A percentile compares a stretch with the other conserved stretches of the same genome.
These are phyloP conservation scores for Phymorhynchus buccinoides DNA, from an alignment of 1,140 invertebrate species.

Conservation along the genomic window DNA sequence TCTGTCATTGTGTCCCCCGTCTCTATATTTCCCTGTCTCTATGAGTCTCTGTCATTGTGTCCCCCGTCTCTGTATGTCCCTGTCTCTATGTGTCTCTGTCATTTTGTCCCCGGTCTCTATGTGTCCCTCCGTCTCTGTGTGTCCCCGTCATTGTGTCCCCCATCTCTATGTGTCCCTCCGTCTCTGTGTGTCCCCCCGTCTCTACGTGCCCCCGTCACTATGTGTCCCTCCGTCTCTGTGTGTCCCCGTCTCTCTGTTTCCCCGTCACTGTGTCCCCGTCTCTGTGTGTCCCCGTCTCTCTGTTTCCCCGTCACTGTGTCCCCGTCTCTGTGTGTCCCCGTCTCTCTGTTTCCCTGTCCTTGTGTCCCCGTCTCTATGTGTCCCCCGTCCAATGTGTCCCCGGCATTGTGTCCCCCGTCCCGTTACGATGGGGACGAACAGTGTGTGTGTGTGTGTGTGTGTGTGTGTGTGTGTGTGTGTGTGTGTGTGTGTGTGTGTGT, in stretches of 20 bases:
- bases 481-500: constrained; percentile 17
- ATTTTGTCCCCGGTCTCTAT: neutral
- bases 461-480: constrained; percentile 21
- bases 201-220: neutral
- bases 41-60: no score
- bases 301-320: neutral
- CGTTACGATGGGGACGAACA: no score
- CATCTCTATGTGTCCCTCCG: neutral
- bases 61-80: no score
- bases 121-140: neutral
- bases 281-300: neutral
- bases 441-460: constrained; percentile 1
- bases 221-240: neutral
- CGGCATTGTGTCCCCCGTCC: neutral
- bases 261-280: neutral
- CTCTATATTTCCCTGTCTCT: no score
- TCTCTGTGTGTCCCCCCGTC: neutral
- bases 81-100: neutral
- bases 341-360: neutral
- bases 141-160: neutral
- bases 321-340: neutral
- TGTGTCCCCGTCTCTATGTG: neutral
- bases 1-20: no score
- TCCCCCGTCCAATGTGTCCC: neutral
- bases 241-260: neutral